phyloP scores from a whole-genome alignment of 2,113 vertebrate genomes.

The Hippolais icterina region DNA sequence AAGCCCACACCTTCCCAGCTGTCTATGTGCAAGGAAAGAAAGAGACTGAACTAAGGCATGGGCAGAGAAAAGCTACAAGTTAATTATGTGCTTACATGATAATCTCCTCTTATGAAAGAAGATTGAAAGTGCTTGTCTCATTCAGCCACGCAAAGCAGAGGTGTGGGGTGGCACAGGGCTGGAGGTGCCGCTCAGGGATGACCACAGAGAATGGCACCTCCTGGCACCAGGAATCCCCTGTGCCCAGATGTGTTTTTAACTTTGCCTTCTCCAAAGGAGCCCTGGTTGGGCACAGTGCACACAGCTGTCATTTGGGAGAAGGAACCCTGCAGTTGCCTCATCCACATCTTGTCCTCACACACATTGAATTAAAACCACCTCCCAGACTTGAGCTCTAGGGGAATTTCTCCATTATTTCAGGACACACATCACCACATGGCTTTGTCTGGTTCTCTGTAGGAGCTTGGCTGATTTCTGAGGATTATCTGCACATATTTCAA shows the following conservation, averaged over 20 bases:
- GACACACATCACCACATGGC: background rate
- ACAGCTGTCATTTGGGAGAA: background rate
- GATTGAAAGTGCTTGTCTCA: conserved; percentile 1
- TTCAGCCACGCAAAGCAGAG: background rate
- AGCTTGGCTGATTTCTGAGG: background rate
- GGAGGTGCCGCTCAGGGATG: background rate
- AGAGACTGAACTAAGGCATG: background rate
- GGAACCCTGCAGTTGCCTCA: background rate
- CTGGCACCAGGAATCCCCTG: background rate
- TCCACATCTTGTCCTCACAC: background rate
- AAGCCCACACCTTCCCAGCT: background rate
- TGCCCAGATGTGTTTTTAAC: background rate
- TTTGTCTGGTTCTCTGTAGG: background rate
- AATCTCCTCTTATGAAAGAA: conserved; percentile 55
- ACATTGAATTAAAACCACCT: background rate
- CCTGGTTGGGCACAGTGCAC: background rate
- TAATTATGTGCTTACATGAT: conserved; percentile 44
- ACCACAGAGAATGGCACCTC: background rate
- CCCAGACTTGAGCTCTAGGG: fast-evolving
- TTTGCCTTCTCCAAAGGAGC: background rate
- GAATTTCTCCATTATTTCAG: background rate
- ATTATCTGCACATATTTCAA: background rate
- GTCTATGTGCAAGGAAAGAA: background rate
- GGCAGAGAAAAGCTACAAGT: conserved; percentile 5
- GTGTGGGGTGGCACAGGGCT: background rate